Evolutionary conservation across 2,888 invertebrate species (phyloP), one percentile per base, ranked within the genome.

Genomic region (Stenotaenia linearis): DNA sequence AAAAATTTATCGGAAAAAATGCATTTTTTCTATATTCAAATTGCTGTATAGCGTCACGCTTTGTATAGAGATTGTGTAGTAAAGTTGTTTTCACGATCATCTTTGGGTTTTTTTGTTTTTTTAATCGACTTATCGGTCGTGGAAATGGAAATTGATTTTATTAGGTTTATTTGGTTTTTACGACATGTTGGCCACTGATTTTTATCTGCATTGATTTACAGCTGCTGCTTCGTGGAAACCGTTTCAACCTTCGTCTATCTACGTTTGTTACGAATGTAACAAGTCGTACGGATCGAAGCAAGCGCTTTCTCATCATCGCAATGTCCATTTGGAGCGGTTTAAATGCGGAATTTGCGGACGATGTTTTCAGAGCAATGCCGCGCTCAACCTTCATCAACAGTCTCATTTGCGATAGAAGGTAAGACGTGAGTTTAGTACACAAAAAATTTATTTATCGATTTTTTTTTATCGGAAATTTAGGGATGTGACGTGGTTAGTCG

Each of bases 301-400:
- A 37, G 75, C 75, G 37, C 75, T 75, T 75, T 10, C 7, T 21
- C 32, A 75, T 30, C 75, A 75, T n/a, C 75, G 32, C 30, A 75
- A 75, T 30, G 37, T 75, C 7, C 75, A 75, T 21, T 35, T 37
- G 37, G 75, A 75, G 37, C 30, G 75, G 37, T 75, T 75, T 30
- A 75, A 75, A 37, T 75, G 75, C 30, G 10, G 32, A 7, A 9
- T 37, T 5, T 75, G 75, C 12, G 30, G 30, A 7, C 75, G 21
- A 1, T 75, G 75, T 37, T 75, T 32, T 75, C 35, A 75, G 32
- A 75, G 75, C 32, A 32, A 75, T 32, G 75, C 75, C 2, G 6
- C 75, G n/a, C 35, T 75, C 0, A 7, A 32, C 3, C 7, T 35
- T n/a, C 75, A 75, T 75, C 61, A 61, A 12, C 61, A 61, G 12